Evolutionary conservation across 37 sponge, comb jelly and placozoan genomes (phyloP).

Genomic region (Spongilla lacustris): DNA sequence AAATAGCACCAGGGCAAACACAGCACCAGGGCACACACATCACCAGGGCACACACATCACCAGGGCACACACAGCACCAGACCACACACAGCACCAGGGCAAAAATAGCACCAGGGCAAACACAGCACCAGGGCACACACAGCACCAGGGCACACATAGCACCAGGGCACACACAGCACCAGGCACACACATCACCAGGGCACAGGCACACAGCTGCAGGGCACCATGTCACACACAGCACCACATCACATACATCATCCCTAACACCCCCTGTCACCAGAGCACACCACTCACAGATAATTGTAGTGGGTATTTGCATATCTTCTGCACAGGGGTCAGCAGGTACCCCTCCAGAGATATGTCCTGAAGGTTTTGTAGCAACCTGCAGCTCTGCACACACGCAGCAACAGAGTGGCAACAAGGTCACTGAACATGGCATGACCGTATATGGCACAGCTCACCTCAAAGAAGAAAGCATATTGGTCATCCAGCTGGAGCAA

Average conservation of each 20-base stretch:
- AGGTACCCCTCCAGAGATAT: constrained; percentile 91
- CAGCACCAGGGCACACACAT: no score
- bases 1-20: no score
- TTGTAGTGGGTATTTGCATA: constrained; percentile 98
- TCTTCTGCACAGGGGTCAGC: constrained; percentile 97
- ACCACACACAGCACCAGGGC: no score
- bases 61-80: no score
- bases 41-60: no score
- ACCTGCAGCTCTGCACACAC: constrained; percentile 77
- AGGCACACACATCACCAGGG: no score
- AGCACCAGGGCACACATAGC: no score
- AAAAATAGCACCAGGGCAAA: no score
- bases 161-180: no score
- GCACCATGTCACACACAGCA: no score
- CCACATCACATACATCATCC: background rate
- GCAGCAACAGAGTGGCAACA: background rate
- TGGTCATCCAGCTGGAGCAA: constrained; percentile 61
- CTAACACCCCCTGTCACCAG: background rate
- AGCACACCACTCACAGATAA: constrained; percentile 64
- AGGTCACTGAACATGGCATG: background rate
- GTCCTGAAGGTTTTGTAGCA: constrained; percentile 85
- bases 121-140: no score
- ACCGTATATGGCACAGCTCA: background rate
- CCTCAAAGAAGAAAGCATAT: constrained; percentile 90
- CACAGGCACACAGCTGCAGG: no score